These are phyloP conservation scores for Chaenodraco wilsoni DNA, from an alignment of 2,797 vertebrate species.

Conservation along the genomic window DNA sequence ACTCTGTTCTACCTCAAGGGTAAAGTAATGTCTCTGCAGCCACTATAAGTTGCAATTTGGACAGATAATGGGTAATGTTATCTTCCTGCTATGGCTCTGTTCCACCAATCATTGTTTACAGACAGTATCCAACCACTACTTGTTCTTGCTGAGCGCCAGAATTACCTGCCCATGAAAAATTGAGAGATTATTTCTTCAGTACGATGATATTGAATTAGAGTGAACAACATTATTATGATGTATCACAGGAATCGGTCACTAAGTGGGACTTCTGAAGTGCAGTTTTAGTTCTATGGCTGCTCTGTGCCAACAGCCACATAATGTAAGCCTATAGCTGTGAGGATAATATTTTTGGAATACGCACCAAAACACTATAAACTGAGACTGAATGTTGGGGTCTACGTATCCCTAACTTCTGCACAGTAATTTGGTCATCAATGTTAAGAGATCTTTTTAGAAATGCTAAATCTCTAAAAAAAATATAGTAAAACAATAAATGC, in stretches of 20 bases:
- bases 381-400: not conserved
- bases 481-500: not conserved
- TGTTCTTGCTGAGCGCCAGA: not conserved
- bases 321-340: not conserved
- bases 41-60: conserved; percentile 18
- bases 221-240: conserved; percentile 18
- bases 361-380: not conserved
- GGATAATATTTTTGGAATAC: conserved; percentile 3
- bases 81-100: conserved; percentile 4
- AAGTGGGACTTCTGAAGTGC: conserved; percentile 1
- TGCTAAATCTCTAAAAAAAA: not conserved
- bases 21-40: conserved; percentile 15
- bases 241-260: conserved; percentile 16
- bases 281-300: conserved; percentile 7
- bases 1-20: not conserved
- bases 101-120: conserved; percentile 3
- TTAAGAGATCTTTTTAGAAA: not conserved
- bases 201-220: conserved; percentile 15
- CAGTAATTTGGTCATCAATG: not conserved
- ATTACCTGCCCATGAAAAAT: conserved; percentile 12
- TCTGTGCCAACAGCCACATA: not conserved
- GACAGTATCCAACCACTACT: not conserved
- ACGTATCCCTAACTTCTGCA: not conserved
- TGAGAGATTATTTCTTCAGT: conserved; percentile 18
- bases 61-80: conserved; percentile 7